Evolutionary conservation across 2,113 vertebrate genomes (phyloP), one percentile per base, ranked within the genome.

Genomic region (Neolamprologus brichardi): DNA sequence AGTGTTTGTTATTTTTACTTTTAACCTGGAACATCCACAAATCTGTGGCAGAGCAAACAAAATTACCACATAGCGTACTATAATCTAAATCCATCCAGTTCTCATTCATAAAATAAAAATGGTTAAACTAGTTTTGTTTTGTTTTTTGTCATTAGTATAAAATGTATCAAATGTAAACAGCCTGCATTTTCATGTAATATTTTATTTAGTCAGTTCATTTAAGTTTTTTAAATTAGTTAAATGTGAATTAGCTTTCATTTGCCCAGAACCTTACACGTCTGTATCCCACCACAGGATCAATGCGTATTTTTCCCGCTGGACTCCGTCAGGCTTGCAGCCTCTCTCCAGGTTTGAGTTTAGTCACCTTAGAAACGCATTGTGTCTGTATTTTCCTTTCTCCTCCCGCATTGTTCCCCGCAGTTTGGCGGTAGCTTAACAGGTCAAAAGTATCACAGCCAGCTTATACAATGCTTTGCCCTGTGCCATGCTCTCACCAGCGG

Each of bases 301-400:
- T 25, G 15, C 53, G 4, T 25, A 20, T 46, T 11, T 28, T 20
- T 92, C 86, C 88, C 91, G 88, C 93, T 72, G 58, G 44, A 49
- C 83, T 58, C 58, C 4, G 54, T 72, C 56, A 11, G 81, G 46
- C 82, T 84, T 30, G 52, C 70, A 82, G 70, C 82, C 84, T 85
- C 32, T 79, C 54, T 37, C 20, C 28, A 28, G 79, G 82, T 92
- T 94, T 87, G 88, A 72, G 51, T 87, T 94, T 8, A 8, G 91
- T 95, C 87, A 79, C 93, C 91, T 83, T 91, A 90, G 93, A 92
- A 94, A 95, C 93, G 70, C 78, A 86, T 92, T 94, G 88, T 92
- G 86, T 82, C 23, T 77, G 79, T 82, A 41, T 88, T 87, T 82
- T 81, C 28, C 79, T 32, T 67, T 77, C n/a, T 34, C 82, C 89